These are phyloP conservation scores for Ectemnius cavifrons DNA, from an alignment of 2,888 invertebrate genomes.

Conservation along the genomic window DNA sequence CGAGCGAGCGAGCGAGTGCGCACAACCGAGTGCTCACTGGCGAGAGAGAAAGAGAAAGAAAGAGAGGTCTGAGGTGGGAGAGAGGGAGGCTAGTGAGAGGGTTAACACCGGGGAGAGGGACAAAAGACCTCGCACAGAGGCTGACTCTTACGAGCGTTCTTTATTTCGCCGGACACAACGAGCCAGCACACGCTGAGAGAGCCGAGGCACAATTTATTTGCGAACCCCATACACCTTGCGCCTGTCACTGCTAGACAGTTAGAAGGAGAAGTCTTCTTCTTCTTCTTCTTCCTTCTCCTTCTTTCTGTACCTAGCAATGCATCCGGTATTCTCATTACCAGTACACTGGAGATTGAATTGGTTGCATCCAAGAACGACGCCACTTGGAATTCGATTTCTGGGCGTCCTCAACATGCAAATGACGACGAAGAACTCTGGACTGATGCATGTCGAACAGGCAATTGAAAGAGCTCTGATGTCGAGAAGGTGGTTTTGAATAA, in stretches of 20 bases:
- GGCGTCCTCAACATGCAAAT: too few relatives aligned
- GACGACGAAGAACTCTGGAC: too few relatives aligned
- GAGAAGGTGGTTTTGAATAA: too few relatives aligned
- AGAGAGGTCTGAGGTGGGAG: not conserved
- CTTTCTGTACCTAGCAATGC: conserved; percentile 15
- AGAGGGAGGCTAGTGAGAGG: conserved; percentile 19
- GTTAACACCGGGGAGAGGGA: conserved; percentile 40
- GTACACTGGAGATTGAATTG: conserved; percentile 39
- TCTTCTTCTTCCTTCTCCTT: conserved; percentile 1
- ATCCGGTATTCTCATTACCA: conserved; percentile 45
- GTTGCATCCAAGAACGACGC: conserved; percentile 32
- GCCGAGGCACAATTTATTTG: conserved; percentile 63
- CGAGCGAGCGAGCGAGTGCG: not conserved
- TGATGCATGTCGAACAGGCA: too few relatives aligned
- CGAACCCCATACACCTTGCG: conserved; percentile 54
- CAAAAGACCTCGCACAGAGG: conserved; percentile 48
- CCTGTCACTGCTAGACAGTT: conserved; percentile 38
- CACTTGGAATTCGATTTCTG: conserved; percentile 23
- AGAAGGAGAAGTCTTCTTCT: conserved; percentile 37
- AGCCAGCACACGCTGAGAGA: conserved; percentile 10
- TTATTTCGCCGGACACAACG: conserved; percentile 52
- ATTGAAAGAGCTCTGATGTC: not conserved
- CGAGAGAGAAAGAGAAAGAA: conserved; percentile 6
- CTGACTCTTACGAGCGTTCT: conserved; percentile 57
- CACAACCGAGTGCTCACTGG: too few relatives aligned